Evolutionary conservation across 2,113 vertebrate genomes (phyloP).

Genomic region (Takifugu bimaculatus): DNA sequence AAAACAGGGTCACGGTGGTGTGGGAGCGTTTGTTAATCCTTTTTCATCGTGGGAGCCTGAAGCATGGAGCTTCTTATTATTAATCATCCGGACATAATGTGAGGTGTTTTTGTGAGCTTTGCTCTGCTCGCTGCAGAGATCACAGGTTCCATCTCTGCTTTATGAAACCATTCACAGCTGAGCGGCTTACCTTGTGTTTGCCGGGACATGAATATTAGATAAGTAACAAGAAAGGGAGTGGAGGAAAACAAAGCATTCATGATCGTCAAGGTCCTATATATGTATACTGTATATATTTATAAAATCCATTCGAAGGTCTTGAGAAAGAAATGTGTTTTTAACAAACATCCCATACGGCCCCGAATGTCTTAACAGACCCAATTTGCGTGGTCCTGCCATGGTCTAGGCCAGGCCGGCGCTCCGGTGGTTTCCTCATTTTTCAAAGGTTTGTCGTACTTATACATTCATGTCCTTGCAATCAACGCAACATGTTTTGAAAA

Average conservation of each 20-base stretch:
- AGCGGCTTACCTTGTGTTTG: background rate
- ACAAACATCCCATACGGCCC: too few species aligned
- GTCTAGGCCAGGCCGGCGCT: too few species aligned
- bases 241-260: background rate
- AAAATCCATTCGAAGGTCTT: too few species aligned
- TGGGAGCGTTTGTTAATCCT: slow-evolving; percentile 1
- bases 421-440: too few species aligned
- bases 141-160: background rate
- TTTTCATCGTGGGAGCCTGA: background rate
- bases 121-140: background rate
- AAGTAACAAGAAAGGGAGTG: background rate
- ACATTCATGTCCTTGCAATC: too few species aligned
- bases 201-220: background rate
- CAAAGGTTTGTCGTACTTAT: too few species aligned
- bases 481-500: too few species aligned
- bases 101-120: background rate
- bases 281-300: too few species aligned
- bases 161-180: background rate
- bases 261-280: too few species aligned
- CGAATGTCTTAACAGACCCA: too few species aligned
- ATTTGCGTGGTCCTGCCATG: too few species aligned
- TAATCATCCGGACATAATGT: slow-evolving; percentile 22
- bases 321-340: too few species aligned
- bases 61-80: slow-evolving; percentile 11
- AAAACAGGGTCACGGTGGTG: slow-evolving; percentile 19